A percentile compares a stretch with the other conserved stretches of the same genome.
These are phyloP conservation scores for Nemotelus pantherinus DNA, from an alignment of 2,888 invertebrate species.

Conservation along the genomic window DNA sequence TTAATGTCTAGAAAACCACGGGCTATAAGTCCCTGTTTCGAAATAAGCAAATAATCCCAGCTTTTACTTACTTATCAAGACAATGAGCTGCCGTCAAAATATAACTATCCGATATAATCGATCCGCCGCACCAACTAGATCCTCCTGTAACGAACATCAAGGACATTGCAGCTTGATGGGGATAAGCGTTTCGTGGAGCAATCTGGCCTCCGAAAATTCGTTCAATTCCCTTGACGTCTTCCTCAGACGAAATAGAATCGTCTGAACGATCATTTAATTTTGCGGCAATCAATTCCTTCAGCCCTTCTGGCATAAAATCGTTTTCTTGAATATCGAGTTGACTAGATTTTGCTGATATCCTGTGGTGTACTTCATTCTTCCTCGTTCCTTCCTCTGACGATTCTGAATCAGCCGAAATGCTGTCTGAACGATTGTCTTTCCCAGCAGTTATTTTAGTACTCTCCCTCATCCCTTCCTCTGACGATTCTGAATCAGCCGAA, in stretches of 20 bases:
- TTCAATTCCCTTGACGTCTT: neutral
- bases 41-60: too few species aligned
- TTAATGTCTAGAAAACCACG: too few species aligned
- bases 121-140: conserved; percentile 57
- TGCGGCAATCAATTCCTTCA: conserved; percentile 1
- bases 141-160: conserved; percentile 52
- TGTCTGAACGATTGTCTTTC: too few species aligned
- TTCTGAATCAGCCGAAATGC: too few species aligned
- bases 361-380: neutral
- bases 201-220: conserved; percentile 46
- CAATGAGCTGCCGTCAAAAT: conserved; percentile 62
- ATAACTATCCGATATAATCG: conserved; percentile 56
- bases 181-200: conserved; percentile 54
- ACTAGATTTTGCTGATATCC: neutral
- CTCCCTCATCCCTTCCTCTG: too few species aligned
- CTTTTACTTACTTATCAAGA: conserved; percentile 53
- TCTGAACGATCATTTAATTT: conserved; percentile 8
- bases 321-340: conserved; percentile 9
- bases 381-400: neutral
- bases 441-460: too few species aligned
- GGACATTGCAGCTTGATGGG: conserved; percentile 59
- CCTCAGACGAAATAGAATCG: too few species aligned
- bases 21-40: too few species aligned
- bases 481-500: too few species aligned
- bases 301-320: conserved; percentile 13